Evolutionary conservation across 2,888 invertebrate species (phyloP).

Genomic region (Argyresthia albistria): DNA sequence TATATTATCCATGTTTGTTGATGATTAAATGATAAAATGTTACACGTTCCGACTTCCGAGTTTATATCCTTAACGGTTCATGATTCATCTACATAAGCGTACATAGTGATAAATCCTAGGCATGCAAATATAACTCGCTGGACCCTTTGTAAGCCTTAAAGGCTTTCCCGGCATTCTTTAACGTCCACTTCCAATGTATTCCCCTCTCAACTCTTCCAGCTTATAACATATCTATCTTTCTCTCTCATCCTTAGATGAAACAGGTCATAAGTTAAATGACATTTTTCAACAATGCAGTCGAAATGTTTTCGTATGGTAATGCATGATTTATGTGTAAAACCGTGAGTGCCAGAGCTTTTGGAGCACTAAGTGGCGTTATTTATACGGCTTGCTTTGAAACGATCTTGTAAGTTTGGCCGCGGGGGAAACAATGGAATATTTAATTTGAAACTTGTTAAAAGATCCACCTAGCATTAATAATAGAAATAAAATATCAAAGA

Average conservation of each 20-base stretch:
- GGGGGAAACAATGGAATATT: constrained; percentile 43
- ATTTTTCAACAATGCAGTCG: constrained; percentile 65
- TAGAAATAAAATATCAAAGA: too few relatives aligned
- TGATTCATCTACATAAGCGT: too few relatives aligned
- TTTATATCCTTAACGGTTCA: too few relatives aligned
- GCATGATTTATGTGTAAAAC: constrained; percentile 68
- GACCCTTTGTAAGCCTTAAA: background rate
- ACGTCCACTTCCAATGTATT: constrained; percentile 24
- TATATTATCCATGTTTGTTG: too few relatives aligned
- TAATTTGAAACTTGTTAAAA: constrained; percentile 18
- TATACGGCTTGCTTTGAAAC: constrained; percentile 41
- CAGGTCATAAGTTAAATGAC: constrained; percentile 69
- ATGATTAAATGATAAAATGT: too few relatives aligned
- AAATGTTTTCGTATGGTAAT: constrained; percentile 71
- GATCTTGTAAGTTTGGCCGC: constrained; percentile 29
- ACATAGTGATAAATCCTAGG: too few relatives aligned
- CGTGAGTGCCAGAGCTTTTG: constrained; percentile 45
- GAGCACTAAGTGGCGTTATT: constrained; percentile 45
- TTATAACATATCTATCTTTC: constrained; percentile 25
- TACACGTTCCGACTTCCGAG: too few relatives aligned
- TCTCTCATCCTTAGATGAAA: constrained; percentile 57
- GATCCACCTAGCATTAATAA: background rate
- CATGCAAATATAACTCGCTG: too few relatives aligned
- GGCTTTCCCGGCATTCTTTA: constrained; percentile 51
- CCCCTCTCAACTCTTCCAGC: constrained; percentile 27